These are phyloP conservation scores for Phylloscopus trochiloides DNA, from an alignment of 2,113 vertebrate species.

Conservation along the genomic window DNA sequence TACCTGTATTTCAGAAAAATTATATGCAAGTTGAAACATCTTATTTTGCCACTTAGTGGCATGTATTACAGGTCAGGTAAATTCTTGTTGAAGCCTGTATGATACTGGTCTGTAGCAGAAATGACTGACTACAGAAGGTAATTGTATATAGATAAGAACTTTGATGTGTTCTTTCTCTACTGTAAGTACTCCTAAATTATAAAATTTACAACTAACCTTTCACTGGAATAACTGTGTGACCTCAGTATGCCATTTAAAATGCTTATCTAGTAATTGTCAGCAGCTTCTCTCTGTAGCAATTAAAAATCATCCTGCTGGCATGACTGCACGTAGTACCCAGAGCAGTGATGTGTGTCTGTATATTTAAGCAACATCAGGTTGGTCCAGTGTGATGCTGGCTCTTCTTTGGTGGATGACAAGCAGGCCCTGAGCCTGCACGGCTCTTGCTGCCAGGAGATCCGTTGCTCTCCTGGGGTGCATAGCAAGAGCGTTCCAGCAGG, in stretches of 20 bases:
- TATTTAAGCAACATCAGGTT: neutral
- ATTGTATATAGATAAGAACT: neutral
- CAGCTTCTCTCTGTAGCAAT: neutral
- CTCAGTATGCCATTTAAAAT: neutral
- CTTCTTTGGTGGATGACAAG: neutral
- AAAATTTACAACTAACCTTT: slow-evolving; percentile 5
- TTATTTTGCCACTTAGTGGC: neutral
- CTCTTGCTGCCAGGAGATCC: neutral
- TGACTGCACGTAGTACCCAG: neutral
- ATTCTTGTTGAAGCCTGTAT: neutral
- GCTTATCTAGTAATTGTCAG: neutral
- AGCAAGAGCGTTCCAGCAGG: neutral
- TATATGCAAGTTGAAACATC: neutral
- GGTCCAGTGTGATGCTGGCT: neutral
- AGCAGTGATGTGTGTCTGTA: neutral
- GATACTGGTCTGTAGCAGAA: neutral
- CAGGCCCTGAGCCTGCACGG: neutral
- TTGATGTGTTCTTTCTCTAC: neutral
- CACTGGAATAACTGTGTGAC: neutral
- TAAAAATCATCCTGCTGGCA: neutral
- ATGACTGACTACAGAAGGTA: neutral
- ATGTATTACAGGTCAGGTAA: neutral
- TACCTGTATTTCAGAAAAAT: neutral
- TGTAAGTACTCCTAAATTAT: neutral
- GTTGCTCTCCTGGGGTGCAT: neutral